These are phyloP conservation scores for Oenanthe melanoleuca DNA, from an alignment of 2,113 vertebrate genomes.

Conservation along the genomic window DNA sequence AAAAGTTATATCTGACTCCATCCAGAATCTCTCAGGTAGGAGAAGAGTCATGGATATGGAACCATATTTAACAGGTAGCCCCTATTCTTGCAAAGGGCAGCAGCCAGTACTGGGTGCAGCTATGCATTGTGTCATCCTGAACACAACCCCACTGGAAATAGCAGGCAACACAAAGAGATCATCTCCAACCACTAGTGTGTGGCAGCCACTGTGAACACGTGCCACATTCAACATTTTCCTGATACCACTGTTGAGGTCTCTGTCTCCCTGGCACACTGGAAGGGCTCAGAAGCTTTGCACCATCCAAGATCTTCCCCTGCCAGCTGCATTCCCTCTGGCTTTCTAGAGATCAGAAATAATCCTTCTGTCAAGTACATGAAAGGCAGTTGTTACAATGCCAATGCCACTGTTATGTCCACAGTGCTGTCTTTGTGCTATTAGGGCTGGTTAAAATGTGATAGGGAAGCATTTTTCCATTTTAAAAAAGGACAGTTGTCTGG, in stretches of 20 bases:
- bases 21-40: background rate
- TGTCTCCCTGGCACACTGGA: background rate
- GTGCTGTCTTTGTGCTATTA: background rate
- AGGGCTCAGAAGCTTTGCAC: background rate
- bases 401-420: background rate
- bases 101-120: background rate
- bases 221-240: background rate
- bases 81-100: background rate
- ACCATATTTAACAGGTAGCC: background rate
- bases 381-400: background rate
- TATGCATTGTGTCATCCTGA: background rate
- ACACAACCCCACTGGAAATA: background rate
- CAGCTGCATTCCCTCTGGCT: background rate
- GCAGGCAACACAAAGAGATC: background rate
- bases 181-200: accelerated
- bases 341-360: background rate
- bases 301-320: too few species aligned
- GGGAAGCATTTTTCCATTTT: background rate
- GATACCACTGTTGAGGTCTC: background rate
- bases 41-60: background rate
- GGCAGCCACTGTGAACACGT: background rate
- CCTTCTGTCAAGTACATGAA: background rate
- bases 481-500: background rate
- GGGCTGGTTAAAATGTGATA: background rate
- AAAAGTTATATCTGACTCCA: background rate